Base-by-base conservation (phyloP, 2,113 vertebrate genomes). In the Eulacestoma nigropectus region DNA sequence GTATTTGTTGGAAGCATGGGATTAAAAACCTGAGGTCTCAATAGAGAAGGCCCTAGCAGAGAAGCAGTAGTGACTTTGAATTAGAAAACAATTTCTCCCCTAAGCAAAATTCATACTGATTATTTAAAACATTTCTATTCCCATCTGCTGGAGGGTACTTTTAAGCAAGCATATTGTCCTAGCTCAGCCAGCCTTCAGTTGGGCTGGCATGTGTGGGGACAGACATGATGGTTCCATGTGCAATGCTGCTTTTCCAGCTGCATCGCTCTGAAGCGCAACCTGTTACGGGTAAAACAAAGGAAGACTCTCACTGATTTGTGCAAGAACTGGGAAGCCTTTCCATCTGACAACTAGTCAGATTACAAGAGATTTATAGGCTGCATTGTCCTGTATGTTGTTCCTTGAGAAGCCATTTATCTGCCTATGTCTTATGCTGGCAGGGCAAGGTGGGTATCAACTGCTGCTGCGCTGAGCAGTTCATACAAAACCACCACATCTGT, bases 231-330 rank as follows among this genome's bases (percentile, higher is more conserved):
- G 42, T n/a, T 75, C 69, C 20, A 35, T 2, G 13, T 22, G 27
- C 67, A 76, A 3, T 5, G 29, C 67, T 68, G 55, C 63, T 86
- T 52, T 86, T 78, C 76, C 42, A 44, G 46, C 52, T 68, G 49
- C 62, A 56, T 9, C 0, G 0, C 42, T 50, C 29, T 29, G 47
- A 44, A 37, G 29, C 0, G 0, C 15, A 65, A 33, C 60, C 39
- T 33, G 22, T 11, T 29, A 29, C 1, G 2, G 18, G 23, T 46
- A 62, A 79, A 84, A 49, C 15, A 52, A 44, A 60, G 46, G 39
- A 78, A 72, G 59, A 42, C n/a, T 57, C 35, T 41, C 29, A 25
- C 18, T 13, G 33, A 63, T 41, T 55, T 63, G 11, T 30, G 8
- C 30, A 59, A 63, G 56, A 67, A 41, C 47, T 39, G 59, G 37